phyloP scores from a whole-genome alignment of 2,797 vertebrate species.

The Eurystomus glaucurus region DNA sequence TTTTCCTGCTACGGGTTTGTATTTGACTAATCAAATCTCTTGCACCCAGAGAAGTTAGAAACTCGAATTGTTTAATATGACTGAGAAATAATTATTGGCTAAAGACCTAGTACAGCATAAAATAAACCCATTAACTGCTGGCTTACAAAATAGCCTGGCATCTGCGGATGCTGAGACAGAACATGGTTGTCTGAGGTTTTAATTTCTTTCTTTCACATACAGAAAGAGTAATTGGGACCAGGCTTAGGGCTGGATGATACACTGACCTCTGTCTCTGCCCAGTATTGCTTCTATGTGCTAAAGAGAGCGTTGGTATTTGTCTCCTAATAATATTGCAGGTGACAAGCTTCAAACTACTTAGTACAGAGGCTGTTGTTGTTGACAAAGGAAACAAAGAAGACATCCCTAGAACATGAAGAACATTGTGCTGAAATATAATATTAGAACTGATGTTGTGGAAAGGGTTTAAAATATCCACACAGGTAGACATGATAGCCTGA shows the following conservation, averaged over 20 bases:
- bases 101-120: background rate
- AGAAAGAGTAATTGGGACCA: background rate
- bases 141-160: background rate
- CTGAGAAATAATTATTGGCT: background rate
- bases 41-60: background rate
- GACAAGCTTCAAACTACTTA: background rate
- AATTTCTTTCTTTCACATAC: background rate
- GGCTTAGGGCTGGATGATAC: too few species aligned
- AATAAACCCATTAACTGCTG: background rate
- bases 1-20: background rate
- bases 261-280: background rate
- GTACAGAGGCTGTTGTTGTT: background rate
- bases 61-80: background rate
- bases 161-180: background rate
- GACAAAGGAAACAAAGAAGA: background rate
- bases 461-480: background rate
- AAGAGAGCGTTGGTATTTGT: background rate
- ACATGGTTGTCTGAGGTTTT: background rate
- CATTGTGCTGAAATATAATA: background rate
- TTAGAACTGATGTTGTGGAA: background rate
- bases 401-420: background rate
- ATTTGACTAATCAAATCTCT: background rate
- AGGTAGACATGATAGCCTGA: background rate
- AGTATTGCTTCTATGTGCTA: background rate
- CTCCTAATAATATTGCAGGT: background rate